Evolutionary conservation across 2,797 vertebrate genomes (phyloP).

Genomic region (Nannoperca obscura): DNA sequence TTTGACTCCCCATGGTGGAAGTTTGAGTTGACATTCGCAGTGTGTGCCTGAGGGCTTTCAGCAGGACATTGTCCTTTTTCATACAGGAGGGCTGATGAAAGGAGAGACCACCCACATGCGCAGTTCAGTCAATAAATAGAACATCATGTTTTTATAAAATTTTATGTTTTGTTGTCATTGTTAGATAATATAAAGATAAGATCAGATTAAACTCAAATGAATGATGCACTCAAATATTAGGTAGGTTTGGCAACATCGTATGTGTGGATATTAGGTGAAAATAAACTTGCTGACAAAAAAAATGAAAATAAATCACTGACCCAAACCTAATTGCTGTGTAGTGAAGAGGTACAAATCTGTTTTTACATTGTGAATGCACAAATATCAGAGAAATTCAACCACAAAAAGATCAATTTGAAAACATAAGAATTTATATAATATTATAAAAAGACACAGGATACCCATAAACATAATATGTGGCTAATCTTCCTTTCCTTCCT

Average conservation of each 20-base stretch:
- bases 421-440: not conserved
- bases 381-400: not conserved
- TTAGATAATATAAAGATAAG: not conserved
- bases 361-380: not conserved
- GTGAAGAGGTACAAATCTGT: not conserved
- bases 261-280: not conserved
- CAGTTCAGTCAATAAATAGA: constrained; percentile 11
- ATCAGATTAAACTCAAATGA: constrained; percentile 5
- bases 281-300: not conserved
- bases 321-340: not conserved
- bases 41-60: constrained; percentile 39
- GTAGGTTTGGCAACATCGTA: too few relatives aligned
- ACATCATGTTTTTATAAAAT: not conserved
- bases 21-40: constrained; percentile 37
- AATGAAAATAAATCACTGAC: not conserved
- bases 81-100: constrained; percentile 31
- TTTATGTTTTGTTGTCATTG: not conserved
- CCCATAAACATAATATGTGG: constrained; percentile 20
- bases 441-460: not conserved
- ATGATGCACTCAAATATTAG: not conserved
- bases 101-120: constrained; percentile 21
- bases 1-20: constrained; percentile 44
- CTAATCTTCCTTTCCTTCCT: constrained; percentile 33
- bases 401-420: constrained; percentile 1
- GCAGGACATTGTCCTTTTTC: constrained; percentile 39